These are phyloP conservation scores for Ophion ellenae DNA, from an alignment of 2,888 invertebrate species.

Conservation along the genomic window DNA sequence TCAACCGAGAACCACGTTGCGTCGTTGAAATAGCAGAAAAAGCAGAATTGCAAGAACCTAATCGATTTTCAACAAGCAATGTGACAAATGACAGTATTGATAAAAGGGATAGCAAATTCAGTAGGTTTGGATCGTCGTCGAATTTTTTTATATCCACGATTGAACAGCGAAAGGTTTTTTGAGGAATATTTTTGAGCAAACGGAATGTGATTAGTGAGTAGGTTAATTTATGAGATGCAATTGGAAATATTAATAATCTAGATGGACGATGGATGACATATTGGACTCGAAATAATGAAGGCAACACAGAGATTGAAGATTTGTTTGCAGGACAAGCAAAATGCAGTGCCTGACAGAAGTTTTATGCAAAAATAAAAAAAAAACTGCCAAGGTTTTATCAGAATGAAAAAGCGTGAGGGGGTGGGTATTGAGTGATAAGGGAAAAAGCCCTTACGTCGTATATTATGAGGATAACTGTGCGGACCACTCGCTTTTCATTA, in stretches of 20 bases:
- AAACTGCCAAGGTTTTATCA: not conserved
- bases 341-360: not conserved
- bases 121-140: no score
- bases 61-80: no score
- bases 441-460: not conserved
- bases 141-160: no score
- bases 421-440: not conserved
- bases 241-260: no score
- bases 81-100: no score
- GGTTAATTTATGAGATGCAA: no score
- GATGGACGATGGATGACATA: not conserved
- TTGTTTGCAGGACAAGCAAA: not conserved
- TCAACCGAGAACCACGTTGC: no score
- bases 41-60: no score
- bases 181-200: not conserved
- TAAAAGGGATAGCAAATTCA: no score
- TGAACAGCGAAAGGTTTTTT: no score
- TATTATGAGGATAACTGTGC: conserved; percentile 28
- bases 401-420: not conserved
- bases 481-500: conserved; percentile 39
- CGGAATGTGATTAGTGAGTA: not conserved
- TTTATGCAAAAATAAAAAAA: not conserved
- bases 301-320: not conserved
- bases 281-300: not conserved
- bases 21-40: no score